Base-by-base conservation (phyloP, 64 coral and sea anemone genomes). In the Montipora cactus region DNA sequence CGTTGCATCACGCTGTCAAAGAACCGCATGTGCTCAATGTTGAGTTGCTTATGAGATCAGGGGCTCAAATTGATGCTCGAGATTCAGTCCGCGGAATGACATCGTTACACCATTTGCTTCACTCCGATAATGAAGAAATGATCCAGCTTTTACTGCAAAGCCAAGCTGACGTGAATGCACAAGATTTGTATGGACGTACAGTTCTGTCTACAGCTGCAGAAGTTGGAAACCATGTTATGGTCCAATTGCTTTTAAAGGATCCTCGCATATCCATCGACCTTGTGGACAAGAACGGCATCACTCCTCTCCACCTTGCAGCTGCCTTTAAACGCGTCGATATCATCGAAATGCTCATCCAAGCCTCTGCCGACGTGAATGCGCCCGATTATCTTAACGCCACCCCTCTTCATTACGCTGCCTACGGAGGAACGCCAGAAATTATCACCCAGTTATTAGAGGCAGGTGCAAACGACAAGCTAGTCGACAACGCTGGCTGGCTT, bases 351-450 rank as follows among this genome's bases (percentile, higher is more conserved):
- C 78, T 91, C 16, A 74, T 91, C 45, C 14, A 25, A 83, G 22
- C 52, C 1, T 69, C 64, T 44, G 89, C 78, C 7, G 89, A 91
- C 80, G 7, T 91, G 28, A 82, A 91, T 83, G 67, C 79, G 2
- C 48, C 1, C 4, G 89, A 91, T 83, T 6, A 11, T 21, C 44
- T 28, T 0, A 61, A 83, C n/a, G 78, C 78, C 45, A 91, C 66
- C 28, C 67, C 79, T 2, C 70, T 91, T 2, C 89, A 91, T 49
- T 91, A 83, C 15, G 89, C 79, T n/a, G 79, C 89, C 7, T 81
- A 81, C 25, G 89, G 89, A 10, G 89, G 89, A 8, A 91, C 89
- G 48, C 78, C 79, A 47, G 89, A 91, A 81, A 91, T 91, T 61
- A 22, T 91, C 14, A 74, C 21, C n/a, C 5, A 74, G 76, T 44